Percentiles rank a stretch among this genome's conserved stretches.
phyloP scores from a whole-genome alignment of 2,797 vertebrate species.

The Mus caroli region DNA sequence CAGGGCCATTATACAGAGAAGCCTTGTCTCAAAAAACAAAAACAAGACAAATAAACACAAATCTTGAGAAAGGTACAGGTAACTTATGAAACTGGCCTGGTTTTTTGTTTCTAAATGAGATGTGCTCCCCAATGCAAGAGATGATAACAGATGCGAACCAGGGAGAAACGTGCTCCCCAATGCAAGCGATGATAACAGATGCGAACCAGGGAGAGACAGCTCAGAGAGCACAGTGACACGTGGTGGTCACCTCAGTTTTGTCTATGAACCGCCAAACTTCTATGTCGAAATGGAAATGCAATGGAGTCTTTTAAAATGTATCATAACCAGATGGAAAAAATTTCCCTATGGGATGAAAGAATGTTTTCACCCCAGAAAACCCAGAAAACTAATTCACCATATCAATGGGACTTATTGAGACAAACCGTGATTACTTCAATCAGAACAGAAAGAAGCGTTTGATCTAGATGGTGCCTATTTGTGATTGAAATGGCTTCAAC shows the following conservation, averaged over 20 bases:
- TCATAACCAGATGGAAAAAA: neutral
- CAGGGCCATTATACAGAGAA: neutral
- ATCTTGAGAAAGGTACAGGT: neutral
- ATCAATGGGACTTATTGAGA: constrained; percentile 3
- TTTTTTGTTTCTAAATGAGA: neutral
- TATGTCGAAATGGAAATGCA: neutral
- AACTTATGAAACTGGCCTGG: neutral
- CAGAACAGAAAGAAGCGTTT: neutral
- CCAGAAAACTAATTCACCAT: neutral
- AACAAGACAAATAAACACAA: neutral
- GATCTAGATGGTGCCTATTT: neutral
- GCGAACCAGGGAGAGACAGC: too few species aligned
- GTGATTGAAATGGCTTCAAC: neutral
- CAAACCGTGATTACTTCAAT: constrained; percentile 6
- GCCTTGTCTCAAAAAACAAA: neutral
- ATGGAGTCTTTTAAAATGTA: neutral
- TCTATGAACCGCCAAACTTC: neutral
- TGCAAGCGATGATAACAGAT: neutral
- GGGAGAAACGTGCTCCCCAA: neutral
- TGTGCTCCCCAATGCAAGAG: neutral
- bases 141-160: too few species aligned
- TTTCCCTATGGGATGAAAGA: neutral
- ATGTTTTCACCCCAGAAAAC: neutral
- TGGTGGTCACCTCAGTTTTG: neutral
- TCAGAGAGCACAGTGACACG: neutral